Base-by-base conservation (phyloP, 2,113 vertebrate species). In the Siniperca knerii region DNA sequence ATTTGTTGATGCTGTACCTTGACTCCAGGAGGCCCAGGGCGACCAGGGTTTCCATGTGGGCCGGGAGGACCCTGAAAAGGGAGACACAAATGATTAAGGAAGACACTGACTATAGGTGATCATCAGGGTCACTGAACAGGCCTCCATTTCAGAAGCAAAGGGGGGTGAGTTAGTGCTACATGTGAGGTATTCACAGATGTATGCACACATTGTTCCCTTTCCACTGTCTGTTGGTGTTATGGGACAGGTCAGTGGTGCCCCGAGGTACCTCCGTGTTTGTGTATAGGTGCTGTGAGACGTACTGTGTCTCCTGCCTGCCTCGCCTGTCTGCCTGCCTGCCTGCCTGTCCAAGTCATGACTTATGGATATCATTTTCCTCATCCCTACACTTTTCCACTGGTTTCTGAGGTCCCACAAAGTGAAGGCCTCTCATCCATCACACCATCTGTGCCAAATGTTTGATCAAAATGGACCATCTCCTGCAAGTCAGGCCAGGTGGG, bases 21-120 rank as follows among this genome's bases (percentile, higher is more conserved):
- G 60, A 89, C 75, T 90, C 98, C 98, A 60, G 96, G 90, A 37
- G 93, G 90, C 18, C 98, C 98, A 3, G 97, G 93, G 2, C 62
- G 96, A 60, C 98, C 98, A 8, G 98, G 98, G 77, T 97, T 98
- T 94, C 98, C 98, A 20, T 98, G 96, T 55, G 98, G 97, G 80
- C 98, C 98, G 20, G 95, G 95, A 25, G 96, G 96, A 96, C 98
- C 98, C 98, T 99, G 75, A 94, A 94, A 91, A 85, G 83, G 95
- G 71, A 89, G 21, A 94, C 35, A 89, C 18, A 37, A 35, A 68
- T 75, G 57, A 81, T 73, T 77, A 81, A 67, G n/a, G 52, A 82
- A 55, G 60, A 82, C 72, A 73, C 33, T 9, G 50, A 70, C 66
- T 33, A 73, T 60, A 86, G 68, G 64, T 85, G 71, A 79, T 77